These are phyloP conservation scores for Gila robusta DNA, from an alignment of 2,797 vertebrate genomes.

Conservation along the genomic window DNA sequence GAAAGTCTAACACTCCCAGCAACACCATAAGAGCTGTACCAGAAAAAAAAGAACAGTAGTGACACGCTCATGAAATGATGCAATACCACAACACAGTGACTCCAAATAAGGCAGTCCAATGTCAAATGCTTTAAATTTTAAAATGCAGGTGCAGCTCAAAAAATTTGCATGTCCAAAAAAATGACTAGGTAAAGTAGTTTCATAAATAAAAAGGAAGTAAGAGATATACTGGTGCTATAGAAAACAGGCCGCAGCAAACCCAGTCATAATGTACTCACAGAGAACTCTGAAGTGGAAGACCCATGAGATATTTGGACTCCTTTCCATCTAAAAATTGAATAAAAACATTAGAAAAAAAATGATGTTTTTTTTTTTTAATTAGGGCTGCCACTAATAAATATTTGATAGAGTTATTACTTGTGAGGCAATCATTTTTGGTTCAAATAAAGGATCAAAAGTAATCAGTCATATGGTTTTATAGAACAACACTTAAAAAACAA, in stretches of 20 bases:
- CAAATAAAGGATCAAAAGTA: too few relatives aligned
- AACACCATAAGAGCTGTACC: slow-evolving; percentile 89
- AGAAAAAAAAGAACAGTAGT: not conserved
- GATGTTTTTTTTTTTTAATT: too few relatives aligned
- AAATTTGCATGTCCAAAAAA: slow-evolving; percentile 70
- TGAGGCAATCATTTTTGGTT: too few relatives aligned
- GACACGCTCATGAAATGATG: not conserved
- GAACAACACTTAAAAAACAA: too few relatives aligned
- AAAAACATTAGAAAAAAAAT: not conserved
- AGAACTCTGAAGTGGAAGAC: slow-evolving; percentile 95
- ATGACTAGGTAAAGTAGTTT: not conserved
- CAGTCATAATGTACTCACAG: slow-evolving; percentile 82
- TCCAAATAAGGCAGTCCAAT: slow-evolving; percentile 19
- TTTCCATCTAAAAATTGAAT: slow-evolving; percentile 87
- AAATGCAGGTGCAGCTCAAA: slow-evolving; percentile 50
- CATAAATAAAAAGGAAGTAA: slow-evolving; percentile 27
- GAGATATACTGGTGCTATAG: not conserved
- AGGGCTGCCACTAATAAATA: too few relatives aligned
- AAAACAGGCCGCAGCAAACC: not conserved
- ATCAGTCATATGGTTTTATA: too few relatives aligned
- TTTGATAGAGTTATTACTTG: too few relatives aligned
- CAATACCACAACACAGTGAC: slow-evolving; percentile 14
- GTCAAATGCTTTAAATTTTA: slow-evolving; percentile 21
- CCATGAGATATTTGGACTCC: slow-evolving; percentile 98
- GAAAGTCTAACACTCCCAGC: slow-evolving; percentile 88